A percentile compares a stretch with the other conserved stretches of the same genome.
These are phyloP conservation scores for Rambutsinella grinnellia DNA, from an alignment of 2,888 invertebrate species.

Conservation along the genomic window DNA sequence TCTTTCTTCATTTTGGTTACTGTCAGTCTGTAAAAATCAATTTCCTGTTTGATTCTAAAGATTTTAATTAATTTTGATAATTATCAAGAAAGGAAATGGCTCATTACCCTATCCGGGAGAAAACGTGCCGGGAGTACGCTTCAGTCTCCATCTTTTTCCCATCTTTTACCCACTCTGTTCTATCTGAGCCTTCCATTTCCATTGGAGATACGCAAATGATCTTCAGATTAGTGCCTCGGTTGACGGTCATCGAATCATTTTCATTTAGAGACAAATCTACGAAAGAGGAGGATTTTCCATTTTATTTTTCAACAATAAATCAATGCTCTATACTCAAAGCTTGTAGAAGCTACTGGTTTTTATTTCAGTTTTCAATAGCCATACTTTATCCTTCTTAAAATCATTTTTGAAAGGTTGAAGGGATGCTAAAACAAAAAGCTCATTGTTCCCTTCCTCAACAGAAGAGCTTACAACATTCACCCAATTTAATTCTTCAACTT, in stretches of 20 bases:
- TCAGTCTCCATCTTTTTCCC: slow-evolving; percentile 49
- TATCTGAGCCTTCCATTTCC: slow-evolving; percentile 43
- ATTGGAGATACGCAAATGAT: slow-evolving; percentile 56
- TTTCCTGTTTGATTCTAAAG: neutral
- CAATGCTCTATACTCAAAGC: too few relatives aligned
- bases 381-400: too few relatives aligned
- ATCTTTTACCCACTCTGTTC: slow-evolving; percentile 58
- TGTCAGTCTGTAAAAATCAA: slow-evolving; percentile 34
- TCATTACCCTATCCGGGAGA: slow-evolving; percentile 48
- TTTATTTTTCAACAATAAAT: too few relatives aligned
- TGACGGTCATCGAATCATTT: slow-evolving; percentile 19
- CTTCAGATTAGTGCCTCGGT: slow-evolving; percentile 35
- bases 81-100: neutral
- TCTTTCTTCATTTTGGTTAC: slow-evolving; percentile 24
- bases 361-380: too few relatives aligned
- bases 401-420: too few relatives aligned
- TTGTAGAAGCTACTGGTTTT: too few relatives aligned
- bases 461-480: too few relatives aligned
- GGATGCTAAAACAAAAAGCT: too few relatives aligned
- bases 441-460: too few relatives aligned
- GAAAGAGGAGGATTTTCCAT: neutral
- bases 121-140: slow-evolving; percentile 29
- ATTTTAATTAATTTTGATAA: neutral
- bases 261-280: slow-evolving; percentile 42
- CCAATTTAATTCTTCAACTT: too few relatives aligned